Conservation (phyloP, 2,113 vertebrate genomes). For the Forbesichthys papilliferus region DNA sequence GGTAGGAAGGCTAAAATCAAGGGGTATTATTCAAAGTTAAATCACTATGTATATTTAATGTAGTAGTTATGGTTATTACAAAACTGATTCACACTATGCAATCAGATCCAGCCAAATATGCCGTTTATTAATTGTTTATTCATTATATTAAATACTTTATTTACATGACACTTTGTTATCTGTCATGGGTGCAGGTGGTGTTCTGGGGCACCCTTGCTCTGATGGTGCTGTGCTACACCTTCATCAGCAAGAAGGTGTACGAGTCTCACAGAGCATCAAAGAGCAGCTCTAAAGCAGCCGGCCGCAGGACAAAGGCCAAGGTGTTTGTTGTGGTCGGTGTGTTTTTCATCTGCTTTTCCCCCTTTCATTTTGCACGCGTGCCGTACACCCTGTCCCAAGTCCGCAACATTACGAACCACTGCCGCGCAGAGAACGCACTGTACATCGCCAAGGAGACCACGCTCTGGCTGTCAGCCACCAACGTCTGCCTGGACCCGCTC, state of each 20-base stretch:
- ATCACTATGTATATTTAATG: neutral
- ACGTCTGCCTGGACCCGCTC: constrained; percentile 78
- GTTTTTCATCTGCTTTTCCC: constrained; percentile 78
- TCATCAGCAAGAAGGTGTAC: constrained; percentile 80
- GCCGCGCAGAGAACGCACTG: constrained; percentile 59
- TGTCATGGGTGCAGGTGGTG: constrained; percentile 58
- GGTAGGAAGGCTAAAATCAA: no score
- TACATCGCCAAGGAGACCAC: constrained; percentile 77
- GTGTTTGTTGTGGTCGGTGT: constrained; percentile 79
- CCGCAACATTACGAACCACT: constrained; percentile 31
- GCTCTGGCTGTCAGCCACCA: constrained; percentile 77
- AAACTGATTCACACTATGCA: no score
- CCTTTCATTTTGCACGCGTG: constrained; percentile 71
- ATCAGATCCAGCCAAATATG: no score
- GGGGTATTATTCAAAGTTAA: no score
- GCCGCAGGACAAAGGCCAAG: constrained; percentile 68
- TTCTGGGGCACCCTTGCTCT: constrained; percentile 75
- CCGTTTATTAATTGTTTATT: no score
- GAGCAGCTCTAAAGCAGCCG: constrained; percentile 58
- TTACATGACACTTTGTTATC: constrained; percentile 10
- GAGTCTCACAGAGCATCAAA: constrained; percentile 76
- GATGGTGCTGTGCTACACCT: constrained; percentile 77
- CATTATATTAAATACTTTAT: neutral
- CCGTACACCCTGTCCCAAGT: constrained; percentile 79
- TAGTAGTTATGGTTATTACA: neutral